Conservation (phyloP, 1,140 invertebrate genomes). For the Caenorhabditis brenneri region DNA sequence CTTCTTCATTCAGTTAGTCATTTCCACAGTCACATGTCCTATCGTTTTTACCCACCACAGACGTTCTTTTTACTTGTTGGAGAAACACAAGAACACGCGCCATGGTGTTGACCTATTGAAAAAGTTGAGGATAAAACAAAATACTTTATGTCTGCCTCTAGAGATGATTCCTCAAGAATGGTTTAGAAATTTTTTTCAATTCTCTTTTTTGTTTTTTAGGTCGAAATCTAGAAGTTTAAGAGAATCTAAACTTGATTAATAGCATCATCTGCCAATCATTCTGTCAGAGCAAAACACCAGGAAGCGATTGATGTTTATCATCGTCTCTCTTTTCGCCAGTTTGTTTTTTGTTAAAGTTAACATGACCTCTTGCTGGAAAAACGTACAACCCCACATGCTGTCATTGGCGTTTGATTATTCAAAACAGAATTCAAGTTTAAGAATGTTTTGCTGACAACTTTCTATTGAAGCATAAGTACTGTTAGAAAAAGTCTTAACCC, state of each 20-base stretch:
- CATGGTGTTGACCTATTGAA: neutral
- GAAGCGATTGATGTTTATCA: neutral
- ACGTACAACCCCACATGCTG: neutral
- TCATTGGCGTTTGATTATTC: no score
- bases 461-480: no score
- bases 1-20: conserved; percentile 7
- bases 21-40: conserved; percentile 25
- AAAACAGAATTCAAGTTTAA: no score
- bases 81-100: conserved; percentile 31
- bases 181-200: no score
- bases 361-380: neutral
- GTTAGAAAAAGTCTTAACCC: no score
- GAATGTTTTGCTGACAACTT: no score
- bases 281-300: neutral
- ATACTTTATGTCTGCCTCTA: neutral
- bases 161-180: neutral
- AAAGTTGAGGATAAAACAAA: neutral
- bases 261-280: neutral
- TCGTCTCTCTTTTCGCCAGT: neutral
- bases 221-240: neutral
- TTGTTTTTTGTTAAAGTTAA: neutral
- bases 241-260: conserved; percentile 20
- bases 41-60: conserved; percentile 10
- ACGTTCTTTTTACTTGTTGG: neutral
- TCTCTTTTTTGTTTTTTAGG: neutral